A percentile compares a stretch with the other conserved stretches of the same genome.
These are phyloP conservation scores for Drosophila nigromelanica DNA, from an alignment of 1,140 invertebrate species.

Conservation along the genomic window DNA sequence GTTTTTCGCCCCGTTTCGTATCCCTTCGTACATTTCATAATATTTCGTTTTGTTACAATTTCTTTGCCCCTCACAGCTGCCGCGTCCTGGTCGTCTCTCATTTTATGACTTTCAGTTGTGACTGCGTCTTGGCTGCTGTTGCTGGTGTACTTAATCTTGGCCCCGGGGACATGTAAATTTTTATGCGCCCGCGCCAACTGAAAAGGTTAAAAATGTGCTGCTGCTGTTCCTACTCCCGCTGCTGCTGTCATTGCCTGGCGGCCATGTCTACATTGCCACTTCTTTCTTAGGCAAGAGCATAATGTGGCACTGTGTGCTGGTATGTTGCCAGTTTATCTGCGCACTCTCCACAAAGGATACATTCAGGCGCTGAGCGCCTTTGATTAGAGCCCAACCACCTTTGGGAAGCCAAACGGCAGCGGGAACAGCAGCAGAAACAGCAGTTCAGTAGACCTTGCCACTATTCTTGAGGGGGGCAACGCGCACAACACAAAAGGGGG, in stretches of 20 bases:
- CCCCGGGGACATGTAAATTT: conserved; percentile 83
- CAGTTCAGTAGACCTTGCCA: conserved; percentile 29
- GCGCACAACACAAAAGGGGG: conserved; percentile 26
- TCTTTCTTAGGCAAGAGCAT: conserved; percentile 51
- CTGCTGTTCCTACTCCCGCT: conserved; percentile 25
- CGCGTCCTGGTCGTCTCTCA: neutral
- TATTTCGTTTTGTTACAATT: conserved; percentile 27
- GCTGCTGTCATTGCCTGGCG: conserved; percentile 49
- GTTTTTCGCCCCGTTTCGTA: conserved; percentile 9
- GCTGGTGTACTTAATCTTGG: conserved; percentile 80
- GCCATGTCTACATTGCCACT: conserved; percentile 78
- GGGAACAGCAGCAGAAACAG: neutral
- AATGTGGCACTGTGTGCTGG: conserved; percentile 40
- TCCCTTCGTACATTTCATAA: conserved; percentile 12
- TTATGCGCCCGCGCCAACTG: conserved; percentile 63
- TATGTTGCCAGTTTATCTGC: conserved; percentile 68
- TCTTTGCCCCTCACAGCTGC: neutral
- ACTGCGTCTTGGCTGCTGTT: conserved; percentile 46
- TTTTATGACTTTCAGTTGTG: conserved; percentile 45
- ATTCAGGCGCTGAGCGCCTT: conserved; percentile 76
- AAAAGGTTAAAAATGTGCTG: conserved; percentile 44
- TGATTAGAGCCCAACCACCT: conserved; percentile 79
- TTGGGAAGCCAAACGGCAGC: conserved; percentile 53
- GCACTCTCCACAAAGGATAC: conserved; percentile 76
- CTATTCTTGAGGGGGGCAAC: conserved; percentile 45